Evolutionary conservation across 2,888 invertebrate species (phyloP).

Genomic region (Drosophila limbata): DNA sequence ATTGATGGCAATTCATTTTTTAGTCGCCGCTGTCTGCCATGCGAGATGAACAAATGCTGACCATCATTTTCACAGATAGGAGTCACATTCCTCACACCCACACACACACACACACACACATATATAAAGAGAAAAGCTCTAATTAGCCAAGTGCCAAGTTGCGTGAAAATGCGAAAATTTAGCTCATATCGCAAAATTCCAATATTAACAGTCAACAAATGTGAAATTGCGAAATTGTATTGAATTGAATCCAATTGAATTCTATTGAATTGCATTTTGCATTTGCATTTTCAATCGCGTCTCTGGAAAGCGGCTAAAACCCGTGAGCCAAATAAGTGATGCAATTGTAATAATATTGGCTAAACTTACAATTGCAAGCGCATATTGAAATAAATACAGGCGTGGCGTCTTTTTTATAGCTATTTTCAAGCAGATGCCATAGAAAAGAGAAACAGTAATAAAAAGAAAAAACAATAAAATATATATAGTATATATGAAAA

Average conservation of each 20-base stretch:
- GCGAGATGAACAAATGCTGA: conserved; percentile 68
- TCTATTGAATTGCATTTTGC: conserved; percentile 22
- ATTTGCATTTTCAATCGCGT: conserved; percentile 10
- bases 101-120: no score
- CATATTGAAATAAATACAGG: conserved; percentile 50
- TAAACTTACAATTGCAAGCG: conserved; percentile 44
- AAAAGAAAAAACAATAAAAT: conserved; percentile 4
- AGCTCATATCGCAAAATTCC: conserved; percentile 5
- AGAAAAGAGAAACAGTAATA: conserved; percentile 9
- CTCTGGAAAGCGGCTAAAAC: conserved; percentile 1
- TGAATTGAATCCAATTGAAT: conserved; percentile 11
- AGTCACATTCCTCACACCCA: conserved; percentile 26
- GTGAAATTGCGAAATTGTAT: conserved; percentile 13
- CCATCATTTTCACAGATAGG: conserved; percentile 46
- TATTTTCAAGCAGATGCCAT: conserved; percentile 16
- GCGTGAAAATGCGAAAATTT: conserved; percentile 12
- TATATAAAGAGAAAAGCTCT: conserved; percentile 23
- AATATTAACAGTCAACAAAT: conserved; percentile 24
- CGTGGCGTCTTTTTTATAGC: conserved; percentile 17
- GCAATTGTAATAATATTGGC: conserved; percentile 49
- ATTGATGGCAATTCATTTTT: conserved; percentile 73
- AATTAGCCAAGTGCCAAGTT: conserved; percentile 50
- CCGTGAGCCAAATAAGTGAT: conserved; percentile 10
- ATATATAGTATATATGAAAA: conserved; percentile 6
- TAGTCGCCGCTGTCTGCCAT: conserved; percentile 55